These are phyloP conservation scores for Halcyon badia DNA, from an alignment of 2,797 vertebrate genomes.

Conservation along the genomic window DNA sequence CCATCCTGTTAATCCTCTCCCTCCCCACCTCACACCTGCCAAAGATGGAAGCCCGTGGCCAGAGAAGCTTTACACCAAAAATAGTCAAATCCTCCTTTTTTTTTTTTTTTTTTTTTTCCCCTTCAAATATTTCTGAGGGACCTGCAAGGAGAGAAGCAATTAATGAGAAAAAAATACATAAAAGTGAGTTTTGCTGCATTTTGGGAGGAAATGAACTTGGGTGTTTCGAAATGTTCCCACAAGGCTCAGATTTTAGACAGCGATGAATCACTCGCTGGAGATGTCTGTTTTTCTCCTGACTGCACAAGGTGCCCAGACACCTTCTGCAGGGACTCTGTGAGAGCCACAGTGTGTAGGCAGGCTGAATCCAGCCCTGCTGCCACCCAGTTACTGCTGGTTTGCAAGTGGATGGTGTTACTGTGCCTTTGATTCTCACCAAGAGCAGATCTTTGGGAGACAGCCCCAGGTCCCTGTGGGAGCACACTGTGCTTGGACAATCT, in stretches of 20 bases:
- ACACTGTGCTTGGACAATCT: fast-evolving
- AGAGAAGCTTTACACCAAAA: background rate
- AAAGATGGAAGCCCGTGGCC: background rate
- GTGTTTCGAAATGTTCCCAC: background rate
- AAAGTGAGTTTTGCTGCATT: background rate
- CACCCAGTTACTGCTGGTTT: background rate
- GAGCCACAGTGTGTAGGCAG: background rate
- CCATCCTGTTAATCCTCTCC: background rate
- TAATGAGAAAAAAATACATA: background rate
- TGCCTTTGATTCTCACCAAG: background rate
- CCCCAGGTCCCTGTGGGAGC: background rate
- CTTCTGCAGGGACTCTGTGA: background rate
- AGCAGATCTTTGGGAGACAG: background rate
- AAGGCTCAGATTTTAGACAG: conserved; percentile 1
- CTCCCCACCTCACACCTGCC: background rate
- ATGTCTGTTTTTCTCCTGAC: background rate
- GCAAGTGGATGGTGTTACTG: fast-evolving
- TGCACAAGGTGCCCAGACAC: background rate
- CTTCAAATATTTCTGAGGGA: background rate
- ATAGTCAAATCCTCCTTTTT: background rate
- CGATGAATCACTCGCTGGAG: background rate
- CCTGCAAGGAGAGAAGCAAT: background rate
- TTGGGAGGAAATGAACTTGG: background rate
- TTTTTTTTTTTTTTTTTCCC: too few species aligned
- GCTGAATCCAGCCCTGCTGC: fast-evolving